Evolutionary conservation across 2,797 vertebrate genomes (phyloP).

Genomic region (Stomatorhinus walkeri): DNA sequence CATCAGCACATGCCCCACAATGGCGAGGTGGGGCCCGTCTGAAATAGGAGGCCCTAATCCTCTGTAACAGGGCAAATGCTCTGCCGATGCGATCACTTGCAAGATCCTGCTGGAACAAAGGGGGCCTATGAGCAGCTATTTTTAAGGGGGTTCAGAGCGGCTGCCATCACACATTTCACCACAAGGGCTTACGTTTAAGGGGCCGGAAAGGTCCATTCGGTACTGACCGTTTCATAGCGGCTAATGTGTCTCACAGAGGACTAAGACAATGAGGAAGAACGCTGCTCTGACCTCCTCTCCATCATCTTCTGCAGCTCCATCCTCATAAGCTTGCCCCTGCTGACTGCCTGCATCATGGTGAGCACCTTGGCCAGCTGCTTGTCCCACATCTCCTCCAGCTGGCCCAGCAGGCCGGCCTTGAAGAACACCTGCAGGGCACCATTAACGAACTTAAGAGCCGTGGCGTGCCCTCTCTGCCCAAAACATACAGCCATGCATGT

Average conservation of each 20-base stretch:
- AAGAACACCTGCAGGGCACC: slow-evolving; percentile 76
- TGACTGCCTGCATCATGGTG: slow-evolving; percentile 77
- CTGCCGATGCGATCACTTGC: slow-evolving; percentile 58
- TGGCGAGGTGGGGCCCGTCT: slow-evolving; percentile 57
- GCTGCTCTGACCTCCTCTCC: slow-evolving; percentile 62
- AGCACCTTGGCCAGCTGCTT: slow-evolving; percentile 79
- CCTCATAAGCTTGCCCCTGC: slow-evolving; percentile 77
- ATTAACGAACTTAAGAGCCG: not conserved
- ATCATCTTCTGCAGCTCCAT: slow-evolving; percentile 67
- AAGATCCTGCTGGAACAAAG: slow-evolving; percentile 62
- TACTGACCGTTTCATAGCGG: not conserved
- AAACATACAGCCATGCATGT: not conserved
- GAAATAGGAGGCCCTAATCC: slow-evolving; percentile 55
- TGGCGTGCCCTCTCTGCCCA: not conserved
- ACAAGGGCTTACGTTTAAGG: slow-evolving; percentile 36
- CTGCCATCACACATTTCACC: slow-evolving; percentile 61
- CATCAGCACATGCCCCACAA: slow-evolving; percentile 41
- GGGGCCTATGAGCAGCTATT: slow-evolving; percentile 52
- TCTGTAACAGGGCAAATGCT: slow-evolving; percentile 56
- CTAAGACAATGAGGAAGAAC: not conserved
- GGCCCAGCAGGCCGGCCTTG: slow-evolving; percentile 79
- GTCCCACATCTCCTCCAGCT: slow-evolving; percentile 80
- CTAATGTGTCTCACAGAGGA: not conserved
- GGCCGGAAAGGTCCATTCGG: not conserved
- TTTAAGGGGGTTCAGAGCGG: slow-evolving; percentile 58